These are phyloP conservation scores for Microplitis manilae DNA, from an alignment of 2,888 invertebrate species.

Conservation along the genomic window DNA sequence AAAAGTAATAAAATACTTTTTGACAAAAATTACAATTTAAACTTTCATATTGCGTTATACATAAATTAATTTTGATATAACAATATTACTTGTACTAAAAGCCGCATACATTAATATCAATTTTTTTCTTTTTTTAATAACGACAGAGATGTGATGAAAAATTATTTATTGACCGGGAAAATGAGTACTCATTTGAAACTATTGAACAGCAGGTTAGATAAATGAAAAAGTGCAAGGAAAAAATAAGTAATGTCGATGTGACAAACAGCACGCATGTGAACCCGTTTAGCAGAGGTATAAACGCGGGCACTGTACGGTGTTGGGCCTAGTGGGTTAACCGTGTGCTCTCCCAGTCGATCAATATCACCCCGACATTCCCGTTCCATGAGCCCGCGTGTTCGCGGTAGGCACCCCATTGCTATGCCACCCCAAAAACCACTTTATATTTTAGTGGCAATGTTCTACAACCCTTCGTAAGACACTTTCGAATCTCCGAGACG, in stretches of 20 bases:
- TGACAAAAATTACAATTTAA: constrained; percentile 60
- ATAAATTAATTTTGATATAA: not conserved
- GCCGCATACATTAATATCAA: not conserved
- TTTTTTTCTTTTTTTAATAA: not conserved
- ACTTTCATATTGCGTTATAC: constrained; percentile 44
- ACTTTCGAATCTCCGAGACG: constrained; percentile 22
- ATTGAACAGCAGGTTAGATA: not conserved
- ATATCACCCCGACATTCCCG: constrained; percentile 60
- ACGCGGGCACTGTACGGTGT: constrained; percentile 50
- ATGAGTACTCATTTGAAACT: not conserved
- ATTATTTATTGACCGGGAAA: not conserved
- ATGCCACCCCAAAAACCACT: constrained; percentile 68
- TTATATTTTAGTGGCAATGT: constrained; percentile 70
- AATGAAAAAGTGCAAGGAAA: not conserved
- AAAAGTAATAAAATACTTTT: constrained; percentile 58
- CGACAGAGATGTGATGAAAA: not conserved
- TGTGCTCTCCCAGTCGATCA: constrained; percentile 66
- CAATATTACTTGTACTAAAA: not conserved
- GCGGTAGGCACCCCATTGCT: constrained; percentile 68
- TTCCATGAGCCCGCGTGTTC: constrained; percentile 63
- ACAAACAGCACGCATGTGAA: constrained; percentile 27
- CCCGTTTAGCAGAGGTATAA: constrained; percentile 41
- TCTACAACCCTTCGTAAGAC: constrained; percentile 62
- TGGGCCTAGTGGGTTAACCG: constrained; percentile 68
- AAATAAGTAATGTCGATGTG: constrained; percentile 37